Evolutionary conservation across 1,140 invertebrate genomes (phyloP).

Genomic region (Homalodisca vitripennis): DNA sequence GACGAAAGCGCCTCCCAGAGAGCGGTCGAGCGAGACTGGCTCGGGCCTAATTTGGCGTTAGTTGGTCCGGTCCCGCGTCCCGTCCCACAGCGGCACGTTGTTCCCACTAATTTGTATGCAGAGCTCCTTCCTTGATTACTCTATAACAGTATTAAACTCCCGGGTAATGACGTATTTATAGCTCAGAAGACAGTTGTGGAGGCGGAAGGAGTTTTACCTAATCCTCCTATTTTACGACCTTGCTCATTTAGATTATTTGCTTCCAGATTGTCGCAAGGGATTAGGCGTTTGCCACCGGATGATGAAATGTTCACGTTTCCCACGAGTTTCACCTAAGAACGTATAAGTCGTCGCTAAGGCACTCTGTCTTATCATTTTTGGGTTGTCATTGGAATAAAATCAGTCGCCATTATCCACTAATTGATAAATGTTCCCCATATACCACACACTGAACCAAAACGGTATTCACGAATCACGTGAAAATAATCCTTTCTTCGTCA

Average conservation of each 20-base stretch:
- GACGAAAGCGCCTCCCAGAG: not conserved
- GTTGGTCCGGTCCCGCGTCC: not conserved
- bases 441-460: too few relatives aligned
- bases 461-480: too few relatives aligned
- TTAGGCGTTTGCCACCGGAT: too few relatives aligned
- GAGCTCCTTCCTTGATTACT: constrained; percentile 19
- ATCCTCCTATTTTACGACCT: not conserved
- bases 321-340: too few relatives aligned
- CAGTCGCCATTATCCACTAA: too few relatives aligned
- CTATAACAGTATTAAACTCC: constrained; percentile 20
- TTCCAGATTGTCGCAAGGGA: too few relatives aligned
- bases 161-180: constrained; percentile 25
- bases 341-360: too few relatives aligned
- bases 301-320: too few relatives aligned
- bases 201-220: constrained; percentile 15
- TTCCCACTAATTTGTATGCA: constrained; percentile 12
- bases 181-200: constrained; percentile 8
- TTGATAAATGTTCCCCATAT: too few relatives aligned
- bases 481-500: too few relatives aligned
- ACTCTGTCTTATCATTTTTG: too few relatives aligned
- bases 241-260: not conserved
- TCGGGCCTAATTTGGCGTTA: constrained; percentile 3
- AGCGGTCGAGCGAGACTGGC: not conserved
- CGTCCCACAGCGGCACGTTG: not conserved
- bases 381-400: too few relatives aligned